Evolutionary conservation across 2,888 invertebrate genomes (phyloP).

Genomic region (Maniola hyperantus): DNA sequence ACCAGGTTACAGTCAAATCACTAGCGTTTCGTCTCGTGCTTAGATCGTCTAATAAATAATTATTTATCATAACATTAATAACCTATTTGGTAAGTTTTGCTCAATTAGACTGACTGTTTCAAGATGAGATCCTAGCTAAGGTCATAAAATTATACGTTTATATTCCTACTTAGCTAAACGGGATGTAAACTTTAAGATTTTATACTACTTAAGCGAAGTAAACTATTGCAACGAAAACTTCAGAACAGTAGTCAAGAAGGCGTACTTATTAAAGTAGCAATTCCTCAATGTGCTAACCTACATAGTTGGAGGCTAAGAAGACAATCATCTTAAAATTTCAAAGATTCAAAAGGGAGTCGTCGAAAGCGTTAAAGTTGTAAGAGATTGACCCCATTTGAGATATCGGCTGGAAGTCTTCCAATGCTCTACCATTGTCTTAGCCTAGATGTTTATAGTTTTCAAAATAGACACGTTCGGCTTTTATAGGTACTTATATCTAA

Average conservation of each 20-base stretch:
- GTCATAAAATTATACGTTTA: too few species aligned
- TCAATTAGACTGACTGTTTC: too few species aligned
- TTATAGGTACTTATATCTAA: conserved; percentile 29
- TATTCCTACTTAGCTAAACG: too few species aligned
- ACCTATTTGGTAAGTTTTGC: too few species aligned
- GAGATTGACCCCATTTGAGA: conserved; percentile 67
- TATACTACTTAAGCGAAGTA: too few species aligned
- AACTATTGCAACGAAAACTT: neutral
- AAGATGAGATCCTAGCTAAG: too few species aligned
- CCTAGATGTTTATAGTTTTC: conserved; percentile 46
- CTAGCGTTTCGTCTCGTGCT: too few species aligned
- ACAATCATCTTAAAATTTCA: conserved; percentile 36
- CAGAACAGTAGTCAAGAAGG: neutral
- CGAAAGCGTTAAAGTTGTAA: conserved; percentile 38
- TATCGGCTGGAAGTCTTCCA: conserved; percentile 71
- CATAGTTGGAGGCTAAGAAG: conserved; percentile 26
- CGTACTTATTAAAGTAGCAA: conserved; percentile 1
- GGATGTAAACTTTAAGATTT: too few species aligned
- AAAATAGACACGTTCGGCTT: conserved; percentile 48
- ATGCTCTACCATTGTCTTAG: conserved; percentile 63
- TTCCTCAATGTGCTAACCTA: conserved; percentile 21
- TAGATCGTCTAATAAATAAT: too few species aligned
- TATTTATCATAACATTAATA: too few species aligned
- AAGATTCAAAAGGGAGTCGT: conserved; percentile 33
- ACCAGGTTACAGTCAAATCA: too few species aligned